Evolutionary conservation across 2,113 vertebrate genomes (phyloP).

Genomic region (Otis tarda): DNA sequence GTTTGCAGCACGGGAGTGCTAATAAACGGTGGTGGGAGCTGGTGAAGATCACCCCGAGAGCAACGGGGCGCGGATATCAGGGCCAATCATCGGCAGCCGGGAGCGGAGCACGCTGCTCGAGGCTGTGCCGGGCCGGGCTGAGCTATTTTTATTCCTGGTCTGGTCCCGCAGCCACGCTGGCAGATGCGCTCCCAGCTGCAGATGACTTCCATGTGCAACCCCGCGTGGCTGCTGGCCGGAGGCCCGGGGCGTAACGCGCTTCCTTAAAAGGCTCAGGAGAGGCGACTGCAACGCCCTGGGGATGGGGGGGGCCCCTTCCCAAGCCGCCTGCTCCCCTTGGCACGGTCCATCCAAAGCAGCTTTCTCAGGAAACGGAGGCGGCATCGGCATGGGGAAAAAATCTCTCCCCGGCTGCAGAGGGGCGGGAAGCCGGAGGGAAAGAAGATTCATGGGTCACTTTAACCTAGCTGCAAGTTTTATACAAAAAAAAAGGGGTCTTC

Average conservation of each 20-base stretch:
- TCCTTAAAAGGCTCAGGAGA: constrained; percentile 68
- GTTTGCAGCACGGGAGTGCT: fast-evolving
- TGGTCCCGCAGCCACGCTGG: constrained; percentile 54
- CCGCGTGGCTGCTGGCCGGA: not conserved
- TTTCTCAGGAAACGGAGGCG: not conserved
- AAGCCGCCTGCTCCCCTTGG: not conserved
- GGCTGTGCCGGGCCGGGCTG: not conserved
- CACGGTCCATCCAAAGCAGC: fast-evolving
- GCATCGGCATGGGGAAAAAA: not conserved
- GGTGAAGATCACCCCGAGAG: not conserved
- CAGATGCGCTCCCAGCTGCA: constrained; percentile 15
- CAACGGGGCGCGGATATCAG: fast-evolving
- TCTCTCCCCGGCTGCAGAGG: not conserved
- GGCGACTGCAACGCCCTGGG: not conserved
- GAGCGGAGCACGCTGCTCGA: fast-evolving
- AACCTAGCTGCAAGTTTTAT: not conserved
- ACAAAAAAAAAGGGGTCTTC: not conserved
- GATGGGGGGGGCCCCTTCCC: not conserved
- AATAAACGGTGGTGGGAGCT: not conserved
- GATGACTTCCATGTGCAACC: constrained; percentile 45
- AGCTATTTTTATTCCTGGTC: constrained; percentile 63
- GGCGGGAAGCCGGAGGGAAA: not conserved
- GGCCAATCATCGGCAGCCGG: not conserved
- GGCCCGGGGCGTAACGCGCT: not conserved
- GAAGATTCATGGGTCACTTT: fast-evolving